A percentile compares a stretch with the other conserved stretches of the same genome.
These are phyloP conservation scores for Thereva nobilitata DNA, from an alignment of 2,888 invertebrate genomes.

Conservation along the genomic window DNA sequence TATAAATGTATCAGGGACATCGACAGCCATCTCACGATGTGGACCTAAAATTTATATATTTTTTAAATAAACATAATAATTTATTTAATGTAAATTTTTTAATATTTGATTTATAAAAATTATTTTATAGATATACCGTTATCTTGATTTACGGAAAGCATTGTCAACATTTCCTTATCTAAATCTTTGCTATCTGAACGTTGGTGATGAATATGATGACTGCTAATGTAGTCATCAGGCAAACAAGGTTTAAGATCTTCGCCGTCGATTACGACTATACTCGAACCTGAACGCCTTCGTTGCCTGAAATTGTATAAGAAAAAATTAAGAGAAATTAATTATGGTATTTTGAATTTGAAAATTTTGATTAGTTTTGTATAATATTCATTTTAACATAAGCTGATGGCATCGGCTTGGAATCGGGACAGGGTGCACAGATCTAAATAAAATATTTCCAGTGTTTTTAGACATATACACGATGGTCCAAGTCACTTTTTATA, in stretches of 20 bases:
- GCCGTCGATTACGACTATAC: conserved; percentile 79
- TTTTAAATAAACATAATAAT: background rate
- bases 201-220: conserved; percentile 58
- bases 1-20: conserved; percentile 94
- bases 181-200: conserved; percentile 59
- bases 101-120: conserved; percentile 1
- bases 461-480: too few species aligned
- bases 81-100: background rate
- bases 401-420: too few species aligned
- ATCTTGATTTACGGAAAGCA: conserved; percentile 69
- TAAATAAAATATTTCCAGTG: too few species aligned
- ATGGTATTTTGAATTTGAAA: background rate
- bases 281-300: conserved; percentile 77
- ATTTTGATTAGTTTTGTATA: background rate
- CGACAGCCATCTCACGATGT: conserved; percentile 98
- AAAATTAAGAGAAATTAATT: background rate
- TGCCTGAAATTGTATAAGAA: conserved; percentile 63
- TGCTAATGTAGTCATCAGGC: conserved; percentile 63
- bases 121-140: conserved; percentile 60
- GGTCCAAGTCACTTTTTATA: too few species aligned
- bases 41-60: conserved; percentile 65
- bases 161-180: conserved; percentile 76
- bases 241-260: conserved; percentile 66
- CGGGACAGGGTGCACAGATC: too few species aligned
- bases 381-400: too few species aligned